Evolutionary conservation across 2,797 vertebrate species (phyloP).

Genomic region (Pantherophis alleghaniensis): DNA sequence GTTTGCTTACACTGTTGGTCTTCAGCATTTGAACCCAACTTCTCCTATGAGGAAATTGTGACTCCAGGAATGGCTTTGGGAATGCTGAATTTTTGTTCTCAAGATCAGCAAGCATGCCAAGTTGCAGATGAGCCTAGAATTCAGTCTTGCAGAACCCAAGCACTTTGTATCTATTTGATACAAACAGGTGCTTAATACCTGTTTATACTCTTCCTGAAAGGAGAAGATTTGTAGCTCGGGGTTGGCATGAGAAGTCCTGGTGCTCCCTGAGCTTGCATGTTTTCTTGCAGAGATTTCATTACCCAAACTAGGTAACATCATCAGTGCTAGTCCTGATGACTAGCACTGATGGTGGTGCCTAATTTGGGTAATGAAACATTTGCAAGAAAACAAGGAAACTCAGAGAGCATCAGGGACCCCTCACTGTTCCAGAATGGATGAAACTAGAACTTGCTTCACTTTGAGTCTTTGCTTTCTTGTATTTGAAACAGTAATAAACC

Average conservation of each 20-base stretch:
- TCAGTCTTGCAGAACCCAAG: background rate
- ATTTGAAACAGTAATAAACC: background rate
- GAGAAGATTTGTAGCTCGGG: background rate
- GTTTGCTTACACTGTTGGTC: constrained; percentile 65
- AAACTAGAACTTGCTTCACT: background rate
- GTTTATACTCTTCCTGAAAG: background rate
- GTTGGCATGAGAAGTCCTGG: background rate
- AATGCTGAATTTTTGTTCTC: background rate
- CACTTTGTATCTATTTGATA: background rate
- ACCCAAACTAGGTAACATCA: background rate
- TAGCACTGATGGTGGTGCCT: background rate
- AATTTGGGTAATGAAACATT: background rate
- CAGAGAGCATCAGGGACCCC: background rate
- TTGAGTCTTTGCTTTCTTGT: background rate
- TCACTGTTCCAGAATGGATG: background rate
- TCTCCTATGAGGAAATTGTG: constrained; percentile 66
- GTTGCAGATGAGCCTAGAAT: background rate
- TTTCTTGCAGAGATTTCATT: background rate
- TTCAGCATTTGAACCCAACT: constrained; percentile 55
- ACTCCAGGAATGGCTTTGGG: background rate
- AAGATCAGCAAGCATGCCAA: background rate
- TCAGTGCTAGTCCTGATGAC: background rate
- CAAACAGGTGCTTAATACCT: background rate
- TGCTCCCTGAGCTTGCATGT: background rate
- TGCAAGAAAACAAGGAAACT: background rate